Evolutionary conservation across 1,140 invertebrate genomes (phyloP).

Genomic region (Scaptomyza montana): DNA sequence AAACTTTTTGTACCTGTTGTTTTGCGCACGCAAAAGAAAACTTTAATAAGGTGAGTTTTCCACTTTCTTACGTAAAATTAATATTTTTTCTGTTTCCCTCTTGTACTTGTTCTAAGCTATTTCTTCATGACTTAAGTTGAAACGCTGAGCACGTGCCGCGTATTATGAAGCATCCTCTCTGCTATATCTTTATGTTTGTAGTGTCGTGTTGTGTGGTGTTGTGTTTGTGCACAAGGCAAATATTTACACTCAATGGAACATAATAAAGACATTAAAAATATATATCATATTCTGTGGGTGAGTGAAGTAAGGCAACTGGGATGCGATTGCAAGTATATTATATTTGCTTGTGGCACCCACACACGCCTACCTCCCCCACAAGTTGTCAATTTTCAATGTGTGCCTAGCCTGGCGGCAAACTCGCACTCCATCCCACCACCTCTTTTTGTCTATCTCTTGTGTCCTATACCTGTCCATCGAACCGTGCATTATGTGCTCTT

Average conservation of each 20-base stretch:
- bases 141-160: conserved; percentile 69
- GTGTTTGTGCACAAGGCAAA: conserved; percentile 57
- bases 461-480: conserved; percentile 23
- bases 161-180: conserved; percentile 51
- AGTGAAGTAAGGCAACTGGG: not conserved
- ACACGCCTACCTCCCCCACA: conserved; percentile 17
- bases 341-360: not conserved
- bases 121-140: conserved; percentile 47
- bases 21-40: conserved; percentile 46
- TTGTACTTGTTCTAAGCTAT: not conserved
- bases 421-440: not conserved
- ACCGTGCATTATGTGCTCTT: conserved; percentile 2
- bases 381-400: conserved; percentile 40
- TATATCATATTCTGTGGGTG: conserved; percentile 69
- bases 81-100: conserved; percentile 7
- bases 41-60: conserved; percentile 50
- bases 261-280: conserved; percentile 82
- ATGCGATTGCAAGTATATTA: conserved; percentile 20
- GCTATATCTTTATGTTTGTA: conserved; percentile 9
- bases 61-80: conserved; percentile 29
- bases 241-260: conserved; percentile 82
- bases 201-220: conserved; percentile 22
- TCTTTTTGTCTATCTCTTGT: conserved; percentile 17
- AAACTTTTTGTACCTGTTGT: conserved; percentile 75
- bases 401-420: conserved; percentile 1